Evolutionary conservation across 2,113 vertebrate genomes (phyloP), one percentile per base, ranked within the genome.

Genomic region (Passerina amoena): DNA sequence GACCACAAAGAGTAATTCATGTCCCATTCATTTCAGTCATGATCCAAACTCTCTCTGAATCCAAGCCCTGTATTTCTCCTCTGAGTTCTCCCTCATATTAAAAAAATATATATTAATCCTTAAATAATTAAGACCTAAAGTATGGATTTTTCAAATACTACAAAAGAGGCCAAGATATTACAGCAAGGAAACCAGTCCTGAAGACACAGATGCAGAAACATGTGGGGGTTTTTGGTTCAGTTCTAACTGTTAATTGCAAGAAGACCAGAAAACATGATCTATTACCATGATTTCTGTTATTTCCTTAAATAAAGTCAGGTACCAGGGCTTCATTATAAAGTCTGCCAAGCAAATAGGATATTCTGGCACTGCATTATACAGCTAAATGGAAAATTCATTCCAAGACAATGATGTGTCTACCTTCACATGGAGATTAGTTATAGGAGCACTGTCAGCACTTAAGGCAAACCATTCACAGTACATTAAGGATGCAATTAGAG

Each of bases 361-460:
- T 94, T 93, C 82, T 5, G 33, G 88, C 56, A 42, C 51, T 66
- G 86, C 77, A 82, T 90, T 94, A 70, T 81, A 76, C 48, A 95
- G 90, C 86, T 95, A 95, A 97, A 86, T 82, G 84, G 92, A 95
- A 97, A 97, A 95, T 94, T 93, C 69, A 68, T 56, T 91, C 47
- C 72, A 82, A 90, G 93, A 96, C 94, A 96, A 95, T 63, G 88
- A 95, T 80, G 84, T 91, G 88, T 86, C 97, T 91, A 94, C 96
- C 94, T 98, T 94, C 95, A 86, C 79, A 82, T 22, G 70, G 92
- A 97, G 91, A 92, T 92, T 94, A 97, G 68, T 94, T 97, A 94
- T 40, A 97, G 90, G 18, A 90, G 95, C 97, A 94, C 51, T 95
- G 97, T 96, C 97, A 97, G 94, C 95, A 98, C 94, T 97, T 97